Evolutionary conservation across 2,113 vertebrate species (phyloP).

Genomic region (Casuarius casuarius): DNA sequence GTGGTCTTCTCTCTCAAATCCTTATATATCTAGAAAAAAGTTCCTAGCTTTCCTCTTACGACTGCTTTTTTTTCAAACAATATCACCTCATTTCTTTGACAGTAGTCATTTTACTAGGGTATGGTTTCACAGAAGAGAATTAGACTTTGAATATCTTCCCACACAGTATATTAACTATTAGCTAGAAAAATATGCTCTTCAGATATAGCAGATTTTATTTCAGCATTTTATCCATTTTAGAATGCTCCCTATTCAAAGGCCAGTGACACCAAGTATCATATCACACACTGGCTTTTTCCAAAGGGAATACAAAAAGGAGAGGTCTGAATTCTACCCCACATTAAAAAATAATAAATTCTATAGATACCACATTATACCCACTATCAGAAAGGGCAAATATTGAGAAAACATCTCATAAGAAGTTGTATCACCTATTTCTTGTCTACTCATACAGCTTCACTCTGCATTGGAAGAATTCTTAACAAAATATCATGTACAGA

Average conservation of each 20-base stretch:
- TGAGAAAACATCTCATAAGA: not conserved
- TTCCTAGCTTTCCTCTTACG: not conserved
- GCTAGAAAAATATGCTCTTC: not conserved
- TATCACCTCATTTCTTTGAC: not conserved
- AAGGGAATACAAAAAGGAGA: not conserved
- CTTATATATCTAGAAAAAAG: not conserved
- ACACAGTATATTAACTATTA: not conserved
- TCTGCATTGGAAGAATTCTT: not conserved
- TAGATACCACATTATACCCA: not conserved
- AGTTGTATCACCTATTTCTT: not conserved
- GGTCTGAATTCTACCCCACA: not conserved
- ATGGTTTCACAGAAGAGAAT: not conserved
- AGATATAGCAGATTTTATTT: not conserved
- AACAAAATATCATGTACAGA: not conserved
- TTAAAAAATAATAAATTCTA: not conserved
- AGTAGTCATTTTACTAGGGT: not conserved
- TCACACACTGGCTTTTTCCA: not conserved
- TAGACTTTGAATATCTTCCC: not conserved
- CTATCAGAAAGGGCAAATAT: not conserved
- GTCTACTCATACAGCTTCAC: not conserved
- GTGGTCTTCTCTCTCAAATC: not conserved
- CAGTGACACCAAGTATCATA: not conserved
- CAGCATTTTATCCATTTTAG: not conserved
- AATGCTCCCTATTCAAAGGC: not conserved
- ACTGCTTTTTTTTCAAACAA: not conserved